Evolutionary conservation across 2,113 vertebrate genomes (phyloP), one percentile per base, ranked within the genome.

Genomic region (Apaloderma vittatum): DNA sequence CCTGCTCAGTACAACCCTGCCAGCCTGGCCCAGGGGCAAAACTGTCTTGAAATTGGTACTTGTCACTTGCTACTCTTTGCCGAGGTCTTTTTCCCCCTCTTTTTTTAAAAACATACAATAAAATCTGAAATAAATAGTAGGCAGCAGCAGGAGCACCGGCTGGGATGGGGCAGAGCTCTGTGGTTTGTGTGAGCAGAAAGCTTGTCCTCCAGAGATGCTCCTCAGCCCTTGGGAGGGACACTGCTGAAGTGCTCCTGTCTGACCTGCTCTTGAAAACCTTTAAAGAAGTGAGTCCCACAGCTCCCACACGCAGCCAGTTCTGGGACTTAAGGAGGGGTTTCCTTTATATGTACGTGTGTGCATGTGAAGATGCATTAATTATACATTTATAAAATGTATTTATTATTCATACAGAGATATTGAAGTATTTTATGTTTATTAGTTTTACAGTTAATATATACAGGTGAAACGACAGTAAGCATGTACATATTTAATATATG

Each of bases 401-500:
- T 88, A 77, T 93, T 93, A 94, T 95, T 90, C 49, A 83, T 86
- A 32, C 30, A 9, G 46, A 15, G 7, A 61, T 88, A 92, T 88
- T 88, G 46, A 73, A 49, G 46, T 90, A 70, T 83, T 93, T 93
- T 61, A 37, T 76, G 54, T 90, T 93, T 96, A 86, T 97, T 90
- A 92, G 82, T 92, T 86, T 83, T 70, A 68, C 26, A 73, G 21
- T 49, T 76, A 68, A 61, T 73, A 66, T 9, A 58, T 49, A 83
- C 54, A 93, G 67, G 74, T 92, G 82, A 76, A 92, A 79, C 2
- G 6, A 40, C 71, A 49, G 26, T 40, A 52, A 66, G 30, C 66
- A 3, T 51, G 55, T 26, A 59, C 74, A 49, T 86, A 57, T 49
- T 88, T 83, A 88, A 68, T 58, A 79, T n/a, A 75, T 34, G 49